Evolutionary conservation across 2,888 invertebrate genomes (phyloP).

Genomic region (Agrotis ipsilon): DNA sequence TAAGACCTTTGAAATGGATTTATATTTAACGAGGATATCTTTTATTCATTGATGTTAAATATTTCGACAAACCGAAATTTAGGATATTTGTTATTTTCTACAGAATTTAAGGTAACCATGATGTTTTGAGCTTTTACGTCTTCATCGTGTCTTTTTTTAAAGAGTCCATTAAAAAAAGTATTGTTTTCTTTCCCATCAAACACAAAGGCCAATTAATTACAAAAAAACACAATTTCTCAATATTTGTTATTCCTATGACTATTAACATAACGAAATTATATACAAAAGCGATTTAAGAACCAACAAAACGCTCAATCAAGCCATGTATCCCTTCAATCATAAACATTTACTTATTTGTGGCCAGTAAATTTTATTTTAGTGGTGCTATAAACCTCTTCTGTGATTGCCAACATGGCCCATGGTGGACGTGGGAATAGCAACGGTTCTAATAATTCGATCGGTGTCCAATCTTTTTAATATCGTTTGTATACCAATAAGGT

Average conservation of each 20-base stretch:
- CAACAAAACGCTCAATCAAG: constrained; percentile 65
- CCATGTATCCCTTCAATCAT: constrained; percentile 56
- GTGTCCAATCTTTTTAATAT: constrained; percentile 35
- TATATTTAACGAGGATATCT: constrained; percentile 38
- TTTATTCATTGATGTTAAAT: constrained; percentile 34
- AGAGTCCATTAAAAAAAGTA: not conserved
- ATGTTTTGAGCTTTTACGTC: not conserved
- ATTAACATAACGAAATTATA: constrained; percentile 47
- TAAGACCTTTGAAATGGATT: constrained; percentile 30
- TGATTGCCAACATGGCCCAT: constrained; percentile 34
- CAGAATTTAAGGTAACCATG: not conserved
- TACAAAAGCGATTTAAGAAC: constrained; percentile 51
- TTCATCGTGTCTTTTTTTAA: not conserved
- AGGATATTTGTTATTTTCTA: constrained; percentile 19
- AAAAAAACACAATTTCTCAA: constrained; percentile 1
- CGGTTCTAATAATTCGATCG: constrained; percentile 34
- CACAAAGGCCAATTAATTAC: not conserved
- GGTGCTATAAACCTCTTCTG: constrained; percentile 56
- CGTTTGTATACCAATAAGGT: constrained; percentile 38
- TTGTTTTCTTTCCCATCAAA: not conserved
- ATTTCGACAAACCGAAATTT: constrained; percentile 4
- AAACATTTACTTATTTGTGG: constrained; percentile 61
- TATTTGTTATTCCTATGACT: constrained; percentile 26
- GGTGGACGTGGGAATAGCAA: constrained; percentile 55
- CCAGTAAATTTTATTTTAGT: constrained; percentile 64